These are phyloP conservation scores for Thalpophila matura DNA, from an alignment of 2,888 invertebrate species.

Conservation along the genomic window DNA sequence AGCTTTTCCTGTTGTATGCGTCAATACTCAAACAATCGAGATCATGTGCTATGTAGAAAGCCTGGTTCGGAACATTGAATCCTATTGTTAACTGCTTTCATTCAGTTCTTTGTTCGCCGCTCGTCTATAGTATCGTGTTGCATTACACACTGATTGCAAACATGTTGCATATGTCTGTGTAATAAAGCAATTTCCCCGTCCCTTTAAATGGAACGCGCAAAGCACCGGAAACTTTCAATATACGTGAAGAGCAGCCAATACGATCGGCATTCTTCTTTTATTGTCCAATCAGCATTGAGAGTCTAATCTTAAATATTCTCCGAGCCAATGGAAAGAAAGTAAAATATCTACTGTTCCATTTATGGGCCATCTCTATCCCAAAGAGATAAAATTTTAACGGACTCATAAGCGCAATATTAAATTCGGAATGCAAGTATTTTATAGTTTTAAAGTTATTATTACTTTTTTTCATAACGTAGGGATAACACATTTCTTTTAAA, in stretches of 20 bases:
- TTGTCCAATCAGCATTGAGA: background rate
- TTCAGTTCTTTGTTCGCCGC: conserved; percentile 28
- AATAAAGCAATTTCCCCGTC: conserved; percentile 35
- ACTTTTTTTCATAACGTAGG: background rate
- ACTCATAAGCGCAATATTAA: conserved; percentile 4
- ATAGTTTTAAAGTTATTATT: conserved; percentile 23
- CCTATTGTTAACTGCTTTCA: conserved; percentile 29
- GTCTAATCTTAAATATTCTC: conserved; percentile 24
- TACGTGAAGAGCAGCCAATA: conserved; percentile 14
- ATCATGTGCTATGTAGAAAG: conserved; percentile 16
- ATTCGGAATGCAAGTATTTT: conserved; percentile 16
- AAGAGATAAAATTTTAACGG: conserved; percentile 13
- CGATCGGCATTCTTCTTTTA: conserved; percentile 14
- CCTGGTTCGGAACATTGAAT: conserved; percentile 15
- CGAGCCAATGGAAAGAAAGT: background rate
- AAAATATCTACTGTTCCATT: conserved; percentile 19
- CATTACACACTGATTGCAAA: conserved; percentile 32
- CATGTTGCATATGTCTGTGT: conserved; percentile 21
- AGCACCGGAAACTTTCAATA: conserved; percentile 32
- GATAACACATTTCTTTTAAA: no score
- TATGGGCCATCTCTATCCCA: conserved; percentile 14
- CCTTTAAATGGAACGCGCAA: conserved; percentile 15
- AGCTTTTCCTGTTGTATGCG: background rate
- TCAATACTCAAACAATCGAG: conserved; percentile 12
- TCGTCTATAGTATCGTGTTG: conserved; percentile 31